phyloP scores from a whole-genome alignment of 1,140 invertebrate species.

The Pseudachorutes palmiensis region DNA sequence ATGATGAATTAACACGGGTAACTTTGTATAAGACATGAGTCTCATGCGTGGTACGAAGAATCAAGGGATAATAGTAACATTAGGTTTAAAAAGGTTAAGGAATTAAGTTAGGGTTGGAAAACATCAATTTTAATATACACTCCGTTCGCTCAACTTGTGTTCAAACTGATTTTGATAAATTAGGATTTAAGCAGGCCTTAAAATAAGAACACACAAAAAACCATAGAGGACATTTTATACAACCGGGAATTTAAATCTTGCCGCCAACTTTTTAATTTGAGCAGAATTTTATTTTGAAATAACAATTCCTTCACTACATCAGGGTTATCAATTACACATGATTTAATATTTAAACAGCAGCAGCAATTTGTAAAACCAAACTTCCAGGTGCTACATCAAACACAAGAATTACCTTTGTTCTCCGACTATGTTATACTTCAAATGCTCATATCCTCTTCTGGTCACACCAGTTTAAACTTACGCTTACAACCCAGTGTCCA shows the following conservation, averaged over 20 bases:
- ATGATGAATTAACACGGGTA: not conserved
- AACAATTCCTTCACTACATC: no score
- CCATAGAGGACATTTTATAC: not conserved
- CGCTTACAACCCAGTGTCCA: no score
- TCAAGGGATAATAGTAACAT: not conserved
- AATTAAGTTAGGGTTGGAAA: slow-evolving; percentile 22
- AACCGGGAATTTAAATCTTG: not conserved
- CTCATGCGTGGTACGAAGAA: slow-evolving; percentile 13
- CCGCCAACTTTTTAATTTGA: not conserved
- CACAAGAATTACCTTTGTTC: no score
- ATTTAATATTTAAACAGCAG: no score
- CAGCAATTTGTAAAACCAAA: no score
- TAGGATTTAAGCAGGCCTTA: no score
- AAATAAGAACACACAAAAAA: not conserved
- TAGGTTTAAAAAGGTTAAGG: not conserved
- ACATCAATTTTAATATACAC: slow-evolving; percentile 26
- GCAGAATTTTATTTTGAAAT: not conserved
- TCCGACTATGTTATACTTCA: no score
- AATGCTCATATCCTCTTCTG: no score
- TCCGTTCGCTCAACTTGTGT: slow-evolving; percentile 37
- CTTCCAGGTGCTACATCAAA: no score
- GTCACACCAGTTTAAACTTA: no score
- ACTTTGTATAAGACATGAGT: slow-evolving; percentile 11
- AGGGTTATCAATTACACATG: no score
- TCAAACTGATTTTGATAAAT: slow-evolving; percentile 32